These are phyloP conservation scores for Malurus splendens DNA, from an alignment of 2,797 vertebrate genomes.

Conservation along the genomic window DNA sequence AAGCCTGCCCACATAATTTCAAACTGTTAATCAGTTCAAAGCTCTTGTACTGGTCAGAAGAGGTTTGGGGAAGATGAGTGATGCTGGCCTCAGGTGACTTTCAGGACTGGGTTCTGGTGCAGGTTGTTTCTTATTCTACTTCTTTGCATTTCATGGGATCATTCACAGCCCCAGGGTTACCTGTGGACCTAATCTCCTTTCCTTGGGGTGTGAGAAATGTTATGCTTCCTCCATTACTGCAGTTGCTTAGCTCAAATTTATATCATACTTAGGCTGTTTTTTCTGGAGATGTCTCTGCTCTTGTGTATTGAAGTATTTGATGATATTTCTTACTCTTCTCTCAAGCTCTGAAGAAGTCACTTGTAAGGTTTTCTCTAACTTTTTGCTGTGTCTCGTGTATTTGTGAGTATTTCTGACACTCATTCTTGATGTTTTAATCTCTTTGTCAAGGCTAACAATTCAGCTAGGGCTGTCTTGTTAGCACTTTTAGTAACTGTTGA, in stretches of 20 bases:
- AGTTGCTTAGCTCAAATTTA: background rate
- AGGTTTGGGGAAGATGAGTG: background rate
- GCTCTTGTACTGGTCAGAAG: background rate
- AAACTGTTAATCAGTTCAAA: background rate
- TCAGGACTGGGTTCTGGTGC: background rate
- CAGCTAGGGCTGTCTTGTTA: background rate
- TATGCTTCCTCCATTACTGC: background rate
- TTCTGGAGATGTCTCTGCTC: background rate
- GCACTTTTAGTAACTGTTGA: background rate
- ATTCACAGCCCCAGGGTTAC: background rate
- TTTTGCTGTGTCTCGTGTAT: background rate
- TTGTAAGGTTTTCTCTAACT: background rate
- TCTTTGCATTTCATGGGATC: background rate
- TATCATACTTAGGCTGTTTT: background rate
- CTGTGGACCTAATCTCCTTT: background rate
- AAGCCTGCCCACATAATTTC: background rate
- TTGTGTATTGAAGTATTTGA: background rate
- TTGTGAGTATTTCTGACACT: background rate
- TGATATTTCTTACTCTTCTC: background rate
- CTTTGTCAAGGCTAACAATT: slow-evolving; percentile 9
- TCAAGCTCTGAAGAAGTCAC: background rate
- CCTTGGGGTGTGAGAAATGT: background rate
- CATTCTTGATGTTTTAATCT: background rate
- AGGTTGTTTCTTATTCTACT: background rate
- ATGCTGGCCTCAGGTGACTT: background rate